phyloP scores from a whole-genome alignment of 2,888 invertebrate species.

The Diaprepes abbreviatus region DNA sequence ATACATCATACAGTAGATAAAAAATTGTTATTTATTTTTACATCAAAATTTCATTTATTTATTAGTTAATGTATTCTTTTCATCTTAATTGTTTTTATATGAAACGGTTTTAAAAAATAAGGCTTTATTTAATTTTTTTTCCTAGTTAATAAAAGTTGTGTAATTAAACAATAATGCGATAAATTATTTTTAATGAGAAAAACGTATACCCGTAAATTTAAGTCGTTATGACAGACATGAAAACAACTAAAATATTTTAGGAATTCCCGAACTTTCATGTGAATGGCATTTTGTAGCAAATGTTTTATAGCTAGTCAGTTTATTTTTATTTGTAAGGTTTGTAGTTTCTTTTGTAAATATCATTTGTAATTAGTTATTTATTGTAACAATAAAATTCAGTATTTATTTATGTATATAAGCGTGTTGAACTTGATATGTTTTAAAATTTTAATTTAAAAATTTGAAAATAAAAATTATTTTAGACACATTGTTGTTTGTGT shows the following conservation, averaged over 20 bases:
- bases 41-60: no score
- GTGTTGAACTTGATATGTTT: not conserved
- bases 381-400: conserved; percentile 18
- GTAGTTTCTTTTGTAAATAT: conserved; percentile 12
- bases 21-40: no score
- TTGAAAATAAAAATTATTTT: not conserved
- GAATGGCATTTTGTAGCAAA: not conserved
- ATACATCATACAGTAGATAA: no score
- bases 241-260: not conserved
- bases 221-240: not conserved
- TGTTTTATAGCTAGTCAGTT: not conserved
- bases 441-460: not conserved
- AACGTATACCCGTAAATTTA: not conserved
- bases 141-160: no score
- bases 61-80: no score
- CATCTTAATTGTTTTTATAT: no score
- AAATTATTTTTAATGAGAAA: not conserved
- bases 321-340: not conserved
- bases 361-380: conserved; percentile 5
- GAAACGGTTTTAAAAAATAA: no score
- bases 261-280: not conserved
- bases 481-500: no score
- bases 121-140: no score
- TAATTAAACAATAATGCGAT: no score
- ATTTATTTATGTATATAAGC: conserved; percentile 14